Base-by-base conservation (phyloP, 2,797 vertebrate species). In the Aeoliscus strigatus region DNA sequence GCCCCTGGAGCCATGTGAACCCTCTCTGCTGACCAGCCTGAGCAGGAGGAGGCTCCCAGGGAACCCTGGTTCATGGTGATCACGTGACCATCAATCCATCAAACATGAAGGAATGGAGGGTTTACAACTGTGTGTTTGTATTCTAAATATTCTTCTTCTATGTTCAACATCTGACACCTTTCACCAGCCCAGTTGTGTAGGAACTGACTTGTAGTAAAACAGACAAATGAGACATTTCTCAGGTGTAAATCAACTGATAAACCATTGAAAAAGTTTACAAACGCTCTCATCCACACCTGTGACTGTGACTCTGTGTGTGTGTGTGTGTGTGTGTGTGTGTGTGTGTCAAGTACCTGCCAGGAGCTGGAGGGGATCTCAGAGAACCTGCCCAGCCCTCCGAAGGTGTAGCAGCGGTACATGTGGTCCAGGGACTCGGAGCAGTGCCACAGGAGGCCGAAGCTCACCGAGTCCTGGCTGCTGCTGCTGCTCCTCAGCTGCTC, bases 301-400 rank as follows among this genome's bases (percentile, higher is more conserved):
- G 36, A 31, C 4, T 12, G 42, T 4, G 43, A 30, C 8, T 23
- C 4, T 23, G 21, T 14, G 39, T 2, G 27, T 17, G 39, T 18
- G 33, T 35, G 26, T 15, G 18, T 23, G n/a, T 34, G 16, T 15
- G 14, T 31, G 16, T 12, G 15, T 8, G 21, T 15, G 39, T 48
- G 60, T 46, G 81, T 69, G 2, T 21, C 24, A 14, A 16, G 12
- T 86, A 93, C 93, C 93, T 94, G 93, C 93, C 93, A 94, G 39
- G 92, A 91, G 57, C 90, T 89, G 62, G 93, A 94, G n/a, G 92
- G 91, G 66, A 94, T 94, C 68, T 92, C 88, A 9, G 88, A 85
- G 69, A 94, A 93, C 73, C 61, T 87, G 4, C 89, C 91, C 52
- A 92, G 75, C 17, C 90, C 90, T n/a, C 88, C 88, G 58, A 92